These are phyloP conservation scores for Psilanteris sp. DNA, from an alignment of 1,140 invertebrate genomes.

Conservation along the genomic window DNA sequence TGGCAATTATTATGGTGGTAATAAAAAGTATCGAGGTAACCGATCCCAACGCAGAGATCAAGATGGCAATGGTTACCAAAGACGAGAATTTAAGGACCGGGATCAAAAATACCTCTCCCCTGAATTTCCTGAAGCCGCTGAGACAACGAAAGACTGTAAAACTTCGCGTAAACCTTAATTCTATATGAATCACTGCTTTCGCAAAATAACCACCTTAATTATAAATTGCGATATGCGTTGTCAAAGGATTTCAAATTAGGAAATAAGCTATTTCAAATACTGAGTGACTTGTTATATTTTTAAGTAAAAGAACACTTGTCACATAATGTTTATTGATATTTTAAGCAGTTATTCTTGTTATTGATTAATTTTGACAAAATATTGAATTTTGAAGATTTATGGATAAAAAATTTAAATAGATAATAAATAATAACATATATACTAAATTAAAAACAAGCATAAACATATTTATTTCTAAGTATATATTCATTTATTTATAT, in stretches of 20 bases:
- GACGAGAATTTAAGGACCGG: slow-evolving; percentile 71
- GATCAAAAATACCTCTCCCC: slow-evolving; percentile 65
- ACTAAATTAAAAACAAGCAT: too few species aligned
- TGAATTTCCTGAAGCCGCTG: slow-evolving; percentile 62
- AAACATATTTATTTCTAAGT: too few species aligned
- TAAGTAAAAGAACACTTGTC: too few species aligned
- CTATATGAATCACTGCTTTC: background rate
- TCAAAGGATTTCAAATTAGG: slow-evolving; percentile 6
- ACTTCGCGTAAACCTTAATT: slow-evolving; percentile 51
- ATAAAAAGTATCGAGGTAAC: slow-evolving; percentile 73
- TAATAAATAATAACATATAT: too few species aligned
- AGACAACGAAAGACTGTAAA: slow-evolving; percentile 65
- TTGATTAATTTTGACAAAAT: too few species aligned
- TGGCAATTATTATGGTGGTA: slow-evolving; percentile 68
- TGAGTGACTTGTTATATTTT: slow-evolving; percentile 7
- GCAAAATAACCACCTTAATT: background rate
- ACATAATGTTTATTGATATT: too few species aligned
- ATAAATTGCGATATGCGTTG: background rate
- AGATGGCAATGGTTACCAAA: slow-evolving; percentile 70
- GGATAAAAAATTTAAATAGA: too few species aligned
- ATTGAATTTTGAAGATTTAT: too few species aligned
- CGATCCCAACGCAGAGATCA: slow-evolving; percentile 68
- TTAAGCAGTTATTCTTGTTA: too few species aligned
- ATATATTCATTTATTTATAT: too few species aligned
- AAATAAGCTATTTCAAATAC: slow-evolving; percentile 18